A percentile compares a stretch with the other conserved stretches of the same genome.
Evolutionary conservation across 2,113 vertebrate genomes (phyloP).

Genomic region (Marmota flaviventris): DNA sequence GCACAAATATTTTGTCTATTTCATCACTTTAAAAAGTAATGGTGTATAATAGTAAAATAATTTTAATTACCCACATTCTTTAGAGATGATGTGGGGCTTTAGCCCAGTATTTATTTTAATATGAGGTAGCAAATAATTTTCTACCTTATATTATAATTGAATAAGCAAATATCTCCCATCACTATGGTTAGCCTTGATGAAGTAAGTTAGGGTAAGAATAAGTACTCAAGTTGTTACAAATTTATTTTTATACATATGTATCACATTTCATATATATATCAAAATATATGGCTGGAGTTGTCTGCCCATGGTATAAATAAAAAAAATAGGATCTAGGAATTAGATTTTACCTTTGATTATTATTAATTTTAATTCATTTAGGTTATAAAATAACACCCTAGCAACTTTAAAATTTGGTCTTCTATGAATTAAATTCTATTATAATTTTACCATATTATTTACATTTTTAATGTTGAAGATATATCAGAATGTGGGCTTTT

Average conservation of each 20-base stretch:
- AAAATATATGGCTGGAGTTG: slow-evolving; percentile 90
- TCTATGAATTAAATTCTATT: slow-evolving; percentile 62
- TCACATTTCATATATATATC: slow-evolving; percentile 75
- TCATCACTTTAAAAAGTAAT: slow-evolving; percentile 19
- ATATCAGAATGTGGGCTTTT: slow-evolving; percentile 11
- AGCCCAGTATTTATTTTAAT: slow-evolving; percentile 48
- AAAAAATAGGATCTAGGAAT: slow-evolving; percentile 54
- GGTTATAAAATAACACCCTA: slow-evolving; percentile 69
- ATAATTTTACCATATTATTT: slow-evolving; percentile 69
- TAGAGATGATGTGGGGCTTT: background rate
- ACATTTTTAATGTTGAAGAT: slow-evolving; percentile 65
- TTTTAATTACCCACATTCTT: slow-evolving; percentile 18
- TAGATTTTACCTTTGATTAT: slow-evolving; percentile 77
- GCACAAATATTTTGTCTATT: background rate
- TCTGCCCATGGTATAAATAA: slow-evolving; percentile 87
- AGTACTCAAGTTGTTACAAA: slow-evolving; percentile 56
- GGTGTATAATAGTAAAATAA: background rate
- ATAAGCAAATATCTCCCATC: slow-evolving; percentile 84
- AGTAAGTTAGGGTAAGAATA: slow-evolving; percentile 72
- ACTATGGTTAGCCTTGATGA: slow-evolving; percentile 80
- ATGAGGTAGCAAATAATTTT: background rate
- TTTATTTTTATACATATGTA: slow-evolving; percentile 78
- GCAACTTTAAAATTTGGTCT: slow-evolving; percentile 72
- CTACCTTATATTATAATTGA: background rate
- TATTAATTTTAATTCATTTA: slow-evolving; percentile 80